Evolutionary conservation across 2,888 invertebrate genomes (phyloP), one percentile per base, ranked within the genome.

Genomic region (Latrodectus elegans): DNA sequence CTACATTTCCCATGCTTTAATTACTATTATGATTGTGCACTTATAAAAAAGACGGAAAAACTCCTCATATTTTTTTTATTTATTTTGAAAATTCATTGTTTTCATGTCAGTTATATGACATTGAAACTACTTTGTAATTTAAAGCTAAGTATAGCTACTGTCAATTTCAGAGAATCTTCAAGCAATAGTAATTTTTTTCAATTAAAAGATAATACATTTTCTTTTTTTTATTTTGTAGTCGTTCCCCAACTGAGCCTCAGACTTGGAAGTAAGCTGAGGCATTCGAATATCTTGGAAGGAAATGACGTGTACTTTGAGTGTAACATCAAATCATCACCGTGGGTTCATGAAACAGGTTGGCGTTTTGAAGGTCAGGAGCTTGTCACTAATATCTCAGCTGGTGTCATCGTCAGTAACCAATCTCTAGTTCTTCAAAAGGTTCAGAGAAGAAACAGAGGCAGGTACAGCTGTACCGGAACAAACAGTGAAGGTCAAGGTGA

Each of bases 291-390:
- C 93, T 97, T 97, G 92, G 97, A 97, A 93, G 96, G 97, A 77
- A 97, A 96, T 91, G 97, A 97, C 93, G 96, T 97, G 88, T 97
- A 97, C 94, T 97, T 97, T 93, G 97, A 97, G 93, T 97, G 97
- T 93, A 96, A 96, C 93, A 96, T 97, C 91, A 95, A 95, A 91
- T 95, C 97, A 91, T 96, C 97, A 93, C 97, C 97, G 60, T 95
- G 95, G 89, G 96, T 95, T 94, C 94, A 96, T 91, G 95, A 96
- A 91, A 94, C 97, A 89, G 95, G 95, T 90, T 97, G 97, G 97
- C 94, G 89, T 64, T 90, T 90, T 74, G 90, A 90, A 55, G 90
- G 90, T 1, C 87, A 88, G 51, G 90, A 95, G 89, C 93, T 97
- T 91, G 95, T 95, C 90, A 96, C 97, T 93, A 97, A 97, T 93